A percentile compares a stretch with the other conserved stretches of the same genome.
Evolutionary conservation across 2,888 invertebrate genomes (phyloP).

Genomic region (Sussaba pulchella): DNA sequence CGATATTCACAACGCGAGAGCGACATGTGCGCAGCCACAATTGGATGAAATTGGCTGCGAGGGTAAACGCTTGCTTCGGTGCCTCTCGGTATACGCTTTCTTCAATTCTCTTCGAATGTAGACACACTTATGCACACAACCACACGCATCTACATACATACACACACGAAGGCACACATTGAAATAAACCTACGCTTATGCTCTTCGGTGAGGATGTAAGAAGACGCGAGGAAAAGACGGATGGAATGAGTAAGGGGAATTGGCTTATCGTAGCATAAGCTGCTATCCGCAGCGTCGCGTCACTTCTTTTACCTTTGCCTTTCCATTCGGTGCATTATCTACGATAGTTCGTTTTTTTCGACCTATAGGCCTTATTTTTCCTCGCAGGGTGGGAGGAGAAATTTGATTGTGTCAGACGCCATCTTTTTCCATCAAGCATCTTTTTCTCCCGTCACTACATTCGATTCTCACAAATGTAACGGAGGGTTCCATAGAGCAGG

Average conservation of each 20-base stretch:
- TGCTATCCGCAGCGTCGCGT: slow-evolving; percentile 12
- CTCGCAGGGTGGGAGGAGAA: slow-evolving; percentile 53
- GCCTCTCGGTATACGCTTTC: slow-evolving; percentile 53
- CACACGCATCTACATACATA: too few relatives aligned
- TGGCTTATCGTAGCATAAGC: slow-evolving; percentile 54
- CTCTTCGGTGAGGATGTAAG: not conserved
- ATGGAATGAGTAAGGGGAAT: slow-evolving; percentile 18
- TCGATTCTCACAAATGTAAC: not conserved
- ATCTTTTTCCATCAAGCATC: slow-evolving; percentile 11
- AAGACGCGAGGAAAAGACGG: slow-evolving; percentile 9
- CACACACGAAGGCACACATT: not conserved
- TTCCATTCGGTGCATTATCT: slow-evolving; percentile 43
- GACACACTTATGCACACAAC: not conserved
- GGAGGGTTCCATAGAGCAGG: not conserved
- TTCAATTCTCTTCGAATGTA: slow-evolving; percentile 54
- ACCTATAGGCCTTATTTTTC: slow-evolving; percentile 53
- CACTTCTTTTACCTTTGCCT: slow-evolving; percentile 21
- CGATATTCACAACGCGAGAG: not conserved
- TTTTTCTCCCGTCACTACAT: not conserved
- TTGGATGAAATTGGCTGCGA: slow-evolving; percentile 65
- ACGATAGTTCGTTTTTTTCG: slow-evolving; percentile 50
- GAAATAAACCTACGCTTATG: too few relatives aligned
- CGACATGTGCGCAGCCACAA: slow-evolving; percentile 52
- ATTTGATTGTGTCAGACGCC: slow-evolving; percentile 38
- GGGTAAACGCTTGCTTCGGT: slow-evolving; percentile 60